A percentile compares a stretch with the other conserved stretches of the same genome.
Evolutionary conservation across 92 coral and sea anemone genomes (phyloP).

Genomic region (Blastomussa wellsi): DNA sequence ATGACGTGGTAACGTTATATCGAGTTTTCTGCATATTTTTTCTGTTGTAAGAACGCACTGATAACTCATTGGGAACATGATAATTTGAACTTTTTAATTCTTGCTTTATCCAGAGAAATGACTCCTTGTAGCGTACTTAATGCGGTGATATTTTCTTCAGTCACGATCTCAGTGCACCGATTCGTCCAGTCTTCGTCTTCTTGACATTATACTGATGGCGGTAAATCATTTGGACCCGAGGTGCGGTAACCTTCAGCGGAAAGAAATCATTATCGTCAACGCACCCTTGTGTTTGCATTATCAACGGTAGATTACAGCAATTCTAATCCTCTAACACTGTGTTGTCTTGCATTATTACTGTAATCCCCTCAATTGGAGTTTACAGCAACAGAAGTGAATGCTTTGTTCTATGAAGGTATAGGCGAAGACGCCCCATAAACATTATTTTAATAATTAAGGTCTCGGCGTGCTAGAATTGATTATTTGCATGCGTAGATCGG

Average conservation of each 20-base stretch:
- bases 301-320: not conserved
- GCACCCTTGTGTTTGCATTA: not conserved
- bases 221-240: not conserved
- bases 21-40: not conserved
- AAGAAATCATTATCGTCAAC: not conserved
- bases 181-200: not conserved
- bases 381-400: too few species aligned
- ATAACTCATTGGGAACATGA: not conserved
- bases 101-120: not conserved
- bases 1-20: not conserved
- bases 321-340: conserved; percentile 3
- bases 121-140: not conserved
- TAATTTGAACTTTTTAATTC: not conserved
- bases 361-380: conserved; percentile 8
- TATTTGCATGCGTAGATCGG: conserved; percentile 14
- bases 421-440: conserved; percentile 21
- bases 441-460: not conserved
- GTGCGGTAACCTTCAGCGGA: not conserved
- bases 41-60: not conserved
- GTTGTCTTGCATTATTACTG: not conserved
- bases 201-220: not conserved
- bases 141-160: not conserved
- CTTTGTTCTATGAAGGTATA: not conserved
- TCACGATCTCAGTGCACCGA: not conserved
- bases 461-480: not conserved